These are phyloP conservation scores for Numenius arquata DNA, from an alignment of 2,113 vertebrate genomes.

Conservation along the genomic window DNA sequence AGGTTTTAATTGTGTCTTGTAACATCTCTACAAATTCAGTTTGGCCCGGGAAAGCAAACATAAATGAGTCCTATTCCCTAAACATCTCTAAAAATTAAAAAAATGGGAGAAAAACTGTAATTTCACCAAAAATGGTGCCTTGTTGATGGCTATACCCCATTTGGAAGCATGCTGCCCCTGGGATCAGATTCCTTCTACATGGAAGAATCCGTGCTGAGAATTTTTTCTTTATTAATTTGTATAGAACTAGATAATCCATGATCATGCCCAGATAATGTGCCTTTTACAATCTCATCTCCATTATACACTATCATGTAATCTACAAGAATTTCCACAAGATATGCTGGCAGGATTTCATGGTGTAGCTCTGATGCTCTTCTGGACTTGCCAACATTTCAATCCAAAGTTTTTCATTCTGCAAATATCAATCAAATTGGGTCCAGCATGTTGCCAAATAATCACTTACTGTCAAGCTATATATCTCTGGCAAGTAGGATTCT, in stretches of 20 bases:
- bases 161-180: background rate
- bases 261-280: background rate
- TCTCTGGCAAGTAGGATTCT: background rate
- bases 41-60: background rate
- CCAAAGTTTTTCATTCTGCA: background rate
- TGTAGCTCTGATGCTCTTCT: background rate
- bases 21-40: background rate
- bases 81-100: background rate
- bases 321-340: slow-evolving; percentile 25
- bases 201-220: background rate
- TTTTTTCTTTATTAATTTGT: background rate
- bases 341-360: background rate
- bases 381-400: background rate
- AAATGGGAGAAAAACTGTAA: background rate
- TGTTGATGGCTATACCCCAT: background rate
- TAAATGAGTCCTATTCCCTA: background rate
- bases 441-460: background rate
- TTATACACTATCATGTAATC: background rate
- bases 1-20: background rate
- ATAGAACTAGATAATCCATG: background rate
- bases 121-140: background rate
- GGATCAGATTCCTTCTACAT: background rate
- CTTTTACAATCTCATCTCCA: background rate
- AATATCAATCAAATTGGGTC: background rate
- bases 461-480: background rate